Evolutionary conservation across 2,113 vertebrate species (phyloP).

Genomic region (Centropristis striata): DNA sequence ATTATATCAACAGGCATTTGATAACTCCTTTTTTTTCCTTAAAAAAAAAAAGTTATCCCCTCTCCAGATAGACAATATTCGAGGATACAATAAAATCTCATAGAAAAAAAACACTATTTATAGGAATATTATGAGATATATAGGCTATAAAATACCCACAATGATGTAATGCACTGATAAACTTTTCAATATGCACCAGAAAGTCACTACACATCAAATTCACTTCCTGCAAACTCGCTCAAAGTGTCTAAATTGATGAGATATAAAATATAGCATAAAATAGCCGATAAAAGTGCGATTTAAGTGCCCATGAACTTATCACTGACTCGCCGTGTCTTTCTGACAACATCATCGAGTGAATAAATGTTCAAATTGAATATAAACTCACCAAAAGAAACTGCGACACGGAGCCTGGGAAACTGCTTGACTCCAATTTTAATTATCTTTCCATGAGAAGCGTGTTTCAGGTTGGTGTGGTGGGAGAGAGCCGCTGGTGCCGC

Average conservation of each 20-base stretch:
- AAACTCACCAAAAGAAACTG: slow-evolving; percentile 57
- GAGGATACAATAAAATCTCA: no score
- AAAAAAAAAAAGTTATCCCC: no score
- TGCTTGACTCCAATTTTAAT: slow-evolving; percentile 12
- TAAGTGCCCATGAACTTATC: background rate
- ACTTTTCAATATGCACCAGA: background rate
- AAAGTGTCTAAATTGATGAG: background rate
- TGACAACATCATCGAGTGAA: background rate
- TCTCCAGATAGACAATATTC: no score
- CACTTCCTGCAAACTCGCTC: background rate
- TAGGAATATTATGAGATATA: no score
- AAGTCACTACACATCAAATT: background rate
- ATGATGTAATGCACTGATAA: background rate
- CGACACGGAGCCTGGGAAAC: background rate
- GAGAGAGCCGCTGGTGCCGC: slow-evolving; percentile 34
- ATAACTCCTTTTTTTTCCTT: no score
- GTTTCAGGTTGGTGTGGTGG: slow-evolving; percentile 15
- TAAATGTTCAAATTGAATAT: background rate
- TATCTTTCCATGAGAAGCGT: slow-evolving; percentile 1
- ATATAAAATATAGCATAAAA: background rate
- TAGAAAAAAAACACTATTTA: no score
- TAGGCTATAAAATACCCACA: background rate
- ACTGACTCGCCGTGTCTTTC: background rate
- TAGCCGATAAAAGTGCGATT: background rate
- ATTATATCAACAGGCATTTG: background rate